A percentile compares a stretch with the other conserved stretches of the same genome.
These are phyloP conservation scores for Dryobates pubescens DNA, from an alignment of 2,797 vertebrate species.

Conservation along the genomic window DNA sequence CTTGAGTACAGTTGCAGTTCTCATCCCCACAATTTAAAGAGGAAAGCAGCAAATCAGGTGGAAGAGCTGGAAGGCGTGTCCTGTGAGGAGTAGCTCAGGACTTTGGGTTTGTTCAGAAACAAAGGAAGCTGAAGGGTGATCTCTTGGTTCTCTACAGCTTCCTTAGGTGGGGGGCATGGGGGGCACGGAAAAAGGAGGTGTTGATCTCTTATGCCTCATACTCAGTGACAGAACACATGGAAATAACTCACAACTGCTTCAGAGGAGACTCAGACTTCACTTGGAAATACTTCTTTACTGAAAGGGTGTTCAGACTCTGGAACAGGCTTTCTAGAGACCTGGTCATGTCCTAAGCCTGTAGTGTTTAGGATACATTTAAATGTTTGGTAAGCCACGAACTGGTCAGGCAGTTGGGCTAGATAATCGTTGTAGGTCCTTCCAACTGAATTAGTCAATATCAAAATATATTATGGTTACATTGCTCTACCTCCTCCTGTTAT, in stretches of 20 bases:
- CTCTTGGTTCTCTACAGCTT: neutral
- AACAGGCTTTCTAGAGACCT: neutral
- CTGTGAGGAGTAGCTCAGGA: rapidly evolving
- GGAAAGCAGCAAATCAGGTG: neutral
- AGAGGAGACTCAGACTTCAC: neutral
- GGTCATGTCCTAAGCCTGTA: neutral
- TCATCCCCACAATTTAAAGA: too few relatives aligned
- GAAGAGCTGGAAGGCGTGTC: neutral
- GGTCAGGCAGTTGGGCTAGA: neutral
- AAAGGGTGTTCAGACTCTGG: neutral
- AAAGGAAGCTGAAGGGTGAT: neutral
- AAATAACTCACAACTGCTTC: neutral
- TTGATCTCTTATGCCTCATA: neutral
- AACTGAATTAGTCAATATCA: neutral
- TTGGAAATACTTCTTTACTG: rapidly evolving
- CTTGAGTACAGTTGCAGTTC: too few relatives aligned
- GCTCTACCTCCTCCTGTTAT: neutral
- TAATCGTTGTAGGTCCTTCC: neutral
- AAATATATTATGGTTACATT: neutral
- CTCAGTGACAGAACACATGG: rapidly evolving
- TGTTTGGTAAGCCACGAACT: neutral
- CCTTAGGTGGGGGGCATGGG: too few relatives aligned
- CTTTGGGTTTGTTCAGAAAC: neutral
- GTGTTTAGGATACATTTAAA: neutral
- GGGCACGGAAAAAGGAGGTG: neutral